phyloP scores from a whole-genome alignment of 2,113 vertebrate species.

The Orientallactaga bullata region DNA sequence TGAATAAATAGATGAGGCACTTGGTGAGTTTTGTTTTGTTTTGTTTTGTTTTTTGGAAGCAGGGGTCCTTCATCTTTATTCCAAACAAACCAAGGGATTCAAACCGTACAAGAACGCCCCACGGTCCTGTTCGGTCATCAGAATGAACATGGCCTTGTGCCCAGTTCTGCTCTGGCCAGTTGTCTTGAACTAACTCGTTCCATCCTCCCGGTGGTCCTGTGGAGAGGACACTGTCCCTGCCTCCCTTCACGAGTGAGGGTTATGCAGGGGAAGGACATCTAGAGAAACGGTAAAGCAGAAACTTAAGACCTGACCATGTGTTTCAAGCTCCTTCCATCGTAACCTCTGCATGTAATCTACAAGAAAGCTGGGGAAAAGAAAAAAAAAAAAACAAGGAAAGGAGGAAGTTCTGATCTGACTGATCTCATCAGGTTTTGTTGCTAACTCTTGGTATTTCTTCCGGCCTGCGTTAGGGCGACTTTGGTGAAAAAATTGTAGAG shows the following conservation, averaged over 20 bases:
- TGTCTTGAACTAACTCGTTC: slow-evolving; percentile 4
- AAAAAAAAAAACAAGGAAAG: background rate
- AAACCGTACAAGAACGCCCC: background rate
- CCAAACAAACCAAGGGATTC: background rate
- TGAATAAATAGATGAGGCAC: slow-evolving; percentile 6
- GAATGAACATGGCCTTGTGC: background rate
- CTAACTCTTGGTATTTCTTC: background rate
- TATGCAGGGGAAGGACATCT: background rate
- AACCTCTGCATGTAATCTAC: background rate
- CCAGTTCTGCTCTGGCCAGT: background rate
- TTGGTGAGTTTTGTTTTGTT: background rate
- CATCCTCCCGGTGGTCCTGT: background rate
- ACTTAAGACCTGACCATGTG: background rate
- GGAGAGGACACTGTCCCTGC: background rate
- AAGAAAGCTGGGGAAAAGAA: background rate
- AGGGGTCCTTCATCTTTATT: background rate
- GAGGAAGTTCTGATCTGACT: background rate
- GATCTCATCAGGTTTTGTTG: background rate
- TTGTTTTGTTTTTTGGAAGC: rapidly evolving
- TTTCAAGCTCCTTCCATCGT: background rate
- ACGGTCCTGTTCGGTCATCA: slow-evolving; percentile 14
- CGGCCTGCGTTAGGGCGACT: background rate
- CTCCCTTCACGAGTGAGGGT: background rate
- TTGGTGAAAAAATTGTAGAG: slow-evolving; percentile 29
- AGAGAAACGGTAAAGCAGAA: background rate